Percentiles rank a stretch among this genome's conserved stretches.
These are phyloP conservation scores for Aproaerema taeniolella DNA, from an alignment of 2,888 invertebrate species.

Conservation along the genomic window DNA sequence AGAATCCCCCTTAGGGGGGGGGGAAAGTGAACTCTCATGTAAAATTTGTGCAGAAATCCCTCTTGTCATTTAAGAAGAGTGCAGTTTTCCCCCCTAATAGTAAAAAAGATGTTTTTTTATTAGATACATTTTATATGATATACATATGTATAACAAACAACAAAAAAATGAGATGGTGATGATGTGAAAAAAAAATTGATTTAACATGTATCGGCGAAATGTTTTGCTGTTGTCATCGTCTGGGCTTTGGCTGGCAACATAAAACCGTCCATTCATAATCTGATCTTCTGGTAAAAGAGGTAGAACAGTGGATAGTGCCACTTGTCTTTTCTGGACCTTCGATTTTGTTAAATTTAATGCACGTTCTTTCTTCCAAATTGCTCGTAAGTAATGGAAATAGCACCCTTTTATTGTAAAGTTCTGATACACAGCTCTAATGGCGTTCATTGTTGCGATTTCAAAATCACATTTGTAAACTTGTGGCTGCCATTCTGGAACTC, in stretches of 20 bases:
- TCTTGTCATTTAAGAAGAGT: too few relatives aligned
- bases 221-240: constrained; percentile 14
- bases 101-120: too few relatives aligned
- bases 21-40: too few relatives aligned
- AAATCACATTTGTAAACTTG: constrained; percentile 18
- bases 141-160: too few relatives aligned
- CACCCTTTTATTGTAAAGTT: constrained; percentile 5
- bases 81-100: too few relatives aligned
- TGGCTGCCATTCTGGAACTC: constrained; percentile 19
- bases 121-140: too few relatives aligned
- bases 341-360: not conserved
- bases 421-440: constrained; percentile 13
- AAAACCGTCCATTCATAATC: constrained; percentile 15
- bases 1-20: too few relatives aligned
- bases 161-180: too few relatives aligned
- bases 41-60: too few relatives aligned
- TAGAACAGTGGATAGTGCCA: not conserved
- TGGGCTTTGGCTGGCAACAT: constrained; percentile 14
- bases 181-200: too few relatives aligned
- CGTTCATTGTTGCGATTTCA: constrained; percentile 17
- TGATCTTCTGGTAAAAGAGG: not conserved
- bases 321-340: not conserved
- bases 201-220: constrained; percentile 14
- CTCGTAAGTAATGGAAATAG: constrained; percentile 6
- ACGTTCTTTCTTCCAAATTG: not conserved